A percentile compares a stretch with the other conserved stretches of the same genome.
phyloP scores from a whole-genome alignment of 2,113 vertebrate genomes.

The Platycercus adscitus region DNA sequence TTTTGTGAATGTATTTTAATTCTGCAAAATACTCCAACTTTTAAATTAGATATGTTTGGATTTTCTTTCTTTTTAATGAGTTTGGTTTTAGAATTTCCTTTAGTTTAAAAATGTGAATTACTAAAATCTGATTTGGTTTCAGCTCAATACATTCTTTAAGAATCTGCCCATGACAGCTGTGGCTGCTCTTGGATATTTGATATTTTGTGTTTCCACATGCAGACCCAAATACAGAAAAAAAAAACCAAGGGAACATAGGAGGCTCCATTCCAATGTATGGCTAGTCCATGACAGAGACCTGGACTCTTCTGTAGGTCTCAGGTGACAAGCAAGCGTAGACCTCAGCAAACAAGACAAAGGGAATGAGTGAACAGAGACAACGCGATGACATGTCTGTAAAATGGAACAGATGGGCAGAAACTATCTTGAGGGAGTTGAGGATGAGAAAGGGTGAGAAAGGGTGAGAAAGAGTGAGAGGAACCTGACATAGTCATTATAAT shows the following conservation, averaged over 20 bases:
- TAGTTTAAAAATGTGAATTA: neutral
- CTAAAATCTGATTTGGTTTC: neutral
- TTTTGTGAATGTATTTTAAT: neutral
- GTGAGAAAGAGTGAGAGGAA: neutral
- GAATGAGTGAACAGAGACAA: neutral
- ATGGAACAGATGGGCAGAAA: neutral
- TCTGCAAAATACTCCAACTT: neutral
- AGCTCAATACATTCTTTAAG: neutral
- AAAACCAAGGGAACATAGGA: neutral
- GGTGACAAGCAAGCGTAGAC: neutral
- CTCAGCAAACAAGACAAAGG: neutral
- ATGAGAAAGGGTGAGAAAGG: neutral
- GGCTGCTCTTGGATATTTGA: neutral
- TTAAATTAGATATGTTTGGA: neutral
- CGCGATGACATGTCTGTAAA: rapidly evolving
- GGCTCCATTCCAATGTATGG: neutral
- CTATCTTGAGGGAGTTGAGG: neutral
- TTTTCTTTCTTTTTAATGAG: neutral
- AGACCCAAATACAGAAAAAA: neutral
- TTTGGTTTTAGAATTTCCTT: neutral
- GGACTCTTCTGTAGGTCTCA: neutral
- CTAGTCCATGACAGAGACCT: neutral
- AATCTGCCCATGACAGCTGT: neutral
- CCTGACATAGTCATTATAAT: neutral
- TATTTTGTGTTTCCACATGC: neutral